Conservation (phyloP, 2,797 vertebrate genomes). For the Pipistrellus kuhlii region DNA sequence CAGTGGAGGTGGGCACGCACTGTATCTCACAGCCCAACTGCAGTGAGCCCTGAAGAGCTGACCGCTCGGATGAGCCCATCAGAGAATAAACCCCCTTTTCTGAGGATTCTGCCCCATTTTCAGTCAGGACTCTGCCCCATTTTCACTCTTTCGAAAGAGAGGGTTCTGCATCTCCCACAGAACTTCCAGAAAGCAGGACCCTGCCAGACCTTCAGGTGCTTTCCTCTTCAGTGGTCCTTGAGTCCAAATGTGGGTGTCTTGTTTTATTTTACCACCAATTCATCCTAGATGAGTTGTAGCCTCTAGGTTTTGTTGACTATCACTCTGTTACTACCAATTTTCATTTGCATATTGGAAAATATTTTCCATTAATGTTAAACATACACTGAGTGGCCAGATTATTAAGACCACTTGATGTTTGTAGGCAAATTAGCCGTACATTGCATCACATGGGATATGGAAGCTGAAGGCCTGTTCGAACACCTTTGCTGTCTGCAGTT, state of each 20-base stretch:
- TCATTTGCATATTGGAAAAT: too few relatives aligned
- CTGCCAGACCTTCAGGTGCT: not conserved
- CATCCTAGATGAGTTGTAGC: not conserved
- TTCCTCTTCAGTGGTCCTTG: not conserved
- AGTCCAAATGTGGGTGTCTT: not conserved
- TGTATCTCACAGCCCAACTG: not conserved
- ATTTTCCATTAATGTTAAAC: too few relatives aligned
- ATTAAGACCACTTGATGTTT: too few relatives aligned
- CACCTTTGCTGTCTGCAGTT: too few relatives aligned
- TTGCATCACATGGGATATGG: too few relatives aligned
- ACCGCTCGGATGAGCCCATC: not conserved
- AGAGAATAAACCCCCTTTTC: not conserved
- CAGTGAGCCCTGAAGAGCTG: not conserved
- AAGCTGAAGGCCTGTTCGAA: too few relatives aligned
- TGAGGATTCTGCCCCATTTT: not conserved
- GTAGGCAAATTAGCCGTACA: too few relatives aligned
- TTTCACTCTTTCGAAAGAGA: not conserved
- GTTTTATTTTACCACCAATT: not conserved
- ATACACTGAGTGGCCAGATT: too few relatives aligned
- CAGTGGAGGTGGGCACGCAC: rapidly evolving
- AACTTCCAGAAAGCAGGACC: not conserved
- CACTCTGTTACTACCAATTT: not conserved
- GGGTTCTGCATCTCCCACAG: not conserved
- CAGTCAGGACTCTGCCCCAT: not conserved
- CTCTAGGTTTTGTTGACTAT: not conserved